Percentiles rank a stretch among this genome's conserved stretches.
These are phyloP conservation scores for Actinernus sp. DNA, from an alignment of 92 coral and sea anemone genomes.

Conservation along the genomic window DNA sequence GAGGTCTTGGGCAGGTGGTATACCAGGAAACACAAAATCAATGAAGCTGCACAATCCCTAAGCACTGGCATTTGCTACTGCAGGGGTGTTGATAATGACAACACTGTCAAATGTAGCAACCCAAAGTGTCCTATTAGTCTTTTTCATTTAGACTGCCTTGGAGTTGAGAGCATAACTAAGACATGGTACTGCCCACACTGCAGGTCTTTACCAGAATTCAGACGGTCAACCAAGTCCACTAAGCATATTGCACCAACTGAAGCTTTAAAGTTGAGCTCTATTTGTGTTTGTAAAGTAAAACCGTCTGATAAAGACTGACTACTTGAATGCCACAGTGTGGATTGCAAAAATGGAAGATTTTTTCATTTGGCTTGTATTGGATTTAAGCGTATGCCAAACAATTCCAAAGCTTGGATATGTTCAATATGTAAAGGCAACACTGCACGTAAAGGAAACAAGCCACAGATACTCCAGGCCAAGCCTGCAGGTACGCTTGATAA, in stretches of 20 bases:
- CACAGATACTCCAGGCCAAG: no score
- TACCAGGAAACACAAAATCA: slow-evolving; percentile 34
- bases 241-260: slow-evolving; percentile 9
- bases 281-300: slow-evolving; percentile 42
- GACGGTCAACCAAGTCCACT: slow-evolving; percentile 4
- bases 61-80: slow-evolving; percentile 52
- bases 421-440: slow-evolving; percentile 12
- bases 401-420: slow-evolving; percentile 61
- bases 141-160: slow-evolving; percentile 56
- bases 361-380: slow-evolving; percentile 59
- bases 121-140: slow-evolving; percentile 39
- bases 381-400: slow-evolving; percentile 51
- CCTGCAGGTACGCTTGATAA: slow-evolving; percentile 52
- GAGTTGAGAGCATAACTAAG: slow-evolving; percentile 36
- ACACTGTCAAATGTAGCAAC: slow-evolving; percentile 44
- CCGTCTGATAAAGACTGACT: slow-evolving; percentile 40
- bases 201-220: slow-evolving; percentile 51
- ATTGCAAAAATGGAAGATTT: slow-evolving; percentile 50
- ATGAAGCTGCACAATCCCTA: neutral
- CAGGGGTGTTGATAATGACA: slow-evolving; percentile 26
- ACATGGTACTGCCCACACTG: slow-evolving; percentile 75
- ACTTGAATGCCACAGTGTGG: slow-evolving; percentile 44
- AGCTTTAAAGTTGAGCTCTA: slow-evolving; percentile 24
- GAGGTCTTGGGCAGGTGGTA: slow-evolving; percentile 68
- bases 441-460: neutral